Percentiles rank a stretch among this genome's conserved stretches.
Evolutionary conservation across 1,140 invertebrate genomes (phyloP).

Genomic region (Melipona quadrifasciata): DNA sequence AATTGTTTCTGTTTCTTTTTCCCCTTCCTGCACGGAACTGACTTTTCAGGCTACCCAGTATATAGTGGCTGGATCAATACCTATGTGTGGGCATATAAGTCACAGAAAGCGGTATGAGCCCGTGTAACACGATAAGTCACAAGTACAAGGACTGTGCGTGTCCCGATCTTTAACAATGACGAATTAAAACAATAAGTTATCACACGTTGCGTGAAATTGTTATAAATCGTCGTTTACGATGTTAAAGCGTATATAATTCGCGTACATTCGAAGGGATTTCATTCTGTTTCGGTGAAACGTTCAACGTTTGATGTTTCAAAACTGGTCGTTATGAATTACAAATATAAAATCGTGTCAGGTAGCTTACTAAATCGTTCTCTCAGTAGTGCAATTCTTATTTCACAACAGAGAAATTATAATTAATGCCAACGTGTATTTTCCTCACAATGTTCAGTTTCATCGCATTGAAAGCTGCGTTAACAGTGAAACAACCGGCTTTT

Average conservation of each 20-base stretch:
- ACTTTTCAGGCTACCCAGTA: not conserved
- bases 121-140: conserved; percentile 13
- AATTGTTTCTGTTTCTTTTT: not conserved
- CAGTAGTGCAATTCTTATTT: too few species aligned
- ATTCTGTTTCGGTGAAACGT: not conserved
- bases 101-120: conserved; percentile 8
- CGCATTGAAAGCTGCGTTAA: too few species aligned
- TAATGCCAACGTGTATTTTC: too few species aligned
- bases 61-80: conserved; percentile 23
- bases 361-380: too few species aligned
- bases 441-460: too few species aligned
- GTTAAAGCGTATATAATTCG: not conserved
- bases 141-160: not conserved
- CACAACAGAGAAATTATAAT: too few species aligned
- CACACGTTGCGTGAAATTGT: not conserved
- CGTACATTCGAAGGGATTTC: too few species aligned
- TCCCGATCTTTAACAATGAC: conserved; percentile 1
- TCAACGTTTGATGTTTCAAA: not conserved
- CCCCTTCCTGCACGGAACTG: not conserved
- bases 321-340: too few species aligned
- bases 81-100: conserved; percentile 20
- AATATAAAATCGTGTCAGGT: too few species aligned
- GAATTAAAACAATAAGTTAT: not conserved
- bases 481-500: too few species aligned
- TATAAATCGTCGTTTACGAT: not conserved